Conservation (phyloP, 2,888 invertebrate genomes). For the Lasius fuliginosus region DNA sequence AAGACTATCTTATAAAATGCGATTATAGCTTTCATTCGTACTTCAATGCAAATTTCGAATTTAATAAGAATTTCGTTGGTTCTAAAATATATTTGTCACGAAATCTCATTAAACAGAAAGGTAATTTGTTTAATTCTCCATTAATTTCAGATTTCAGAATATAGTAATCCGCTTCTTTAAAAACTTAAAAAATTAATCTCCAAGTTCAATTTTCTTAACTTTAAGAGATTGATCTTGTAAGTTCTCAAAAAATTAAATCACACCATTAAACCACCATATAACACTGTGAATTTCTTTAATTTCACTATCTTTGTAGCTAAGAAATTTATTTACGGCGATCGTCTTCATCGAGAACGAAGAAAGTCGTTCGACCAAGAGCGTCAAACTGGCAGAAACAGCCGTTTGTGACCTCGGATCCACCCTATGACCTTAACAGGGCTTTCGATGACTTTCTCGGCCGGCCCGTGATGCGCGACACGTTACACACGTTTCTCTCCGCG, state of each 20-base stretch:
- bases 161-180: not conserved
- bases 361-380: slow-evolving; percentile 60
- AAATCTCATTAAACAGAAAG: not conserved
- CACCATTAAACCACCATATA: not conserved
- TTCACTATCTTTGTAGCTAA: not conserved
- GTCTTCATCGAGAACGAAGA: slow-evolving; percentile 31
- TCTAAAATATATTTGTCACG: not conserved
- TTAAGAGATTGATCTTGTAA: not conserved
- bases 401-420: slow-evolving; percentile 74
- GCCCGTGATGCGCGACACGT: slow-evolving; percentile 81
- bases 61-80: not conserved
- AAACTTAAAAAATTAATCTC: not conserved
- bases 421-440: slow-evolving; percentile 68
- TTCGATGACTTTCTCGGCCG: slow-evolving; percentile 72
- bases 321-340: slow-evolving; percentile 4
- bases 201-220: not conserved
- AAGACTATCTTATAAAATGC: not conserved
- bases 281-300: not conserved
- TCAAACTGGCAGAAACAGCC: slow-evolving; percentile 75
- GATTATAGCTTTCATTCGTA: not conserved
- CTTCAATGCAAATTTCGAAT: too few species aligned
- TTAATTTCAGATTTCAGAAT: not conserved
- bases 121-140: not conserved
- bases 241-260: not conserved
- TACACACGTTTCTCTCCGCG: slow-evolving; percentile 75